Conservation (phyloP, 64 coral and sea anemone genomes). For the Montipora capricornis region DNA sequence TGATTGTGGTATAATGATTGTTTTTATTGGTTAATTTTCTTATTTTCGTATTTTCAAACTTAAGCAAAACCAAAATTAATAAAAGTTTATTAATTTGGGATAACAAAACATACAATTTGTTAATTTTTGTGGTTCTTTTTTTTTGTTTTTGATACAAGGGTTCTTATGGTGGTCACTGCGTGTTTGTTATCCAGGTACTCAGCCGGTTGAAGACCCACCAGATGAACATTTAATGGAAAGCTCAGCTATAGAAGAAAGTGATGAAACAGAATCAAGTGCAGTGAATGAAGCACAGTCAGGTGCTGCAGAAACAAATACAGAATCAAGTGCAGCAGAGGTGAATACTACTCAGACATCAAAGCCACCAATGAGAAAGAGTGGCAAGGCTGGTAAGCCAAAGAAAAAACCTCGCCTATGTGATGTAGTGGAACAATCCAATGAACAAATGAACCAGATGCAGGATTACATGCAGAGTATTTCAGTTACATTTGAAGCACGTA, state of each 20-base stretch:
- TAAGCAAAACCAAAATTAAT: too few species aligned
- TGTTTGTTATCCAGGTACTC: background rate
- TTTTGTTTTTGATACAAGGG: too few species aligned
- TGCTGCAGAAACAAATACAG: background rate
- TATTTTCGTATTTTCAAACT: too few species aligned
- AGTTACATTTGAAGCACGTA: slow-evolving; percentile 1
- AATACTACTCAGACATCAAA: slow-evolving; percentile 39
- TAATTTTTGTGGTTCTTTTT: too few species aligned
- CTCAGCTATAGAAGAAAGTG: background rate
- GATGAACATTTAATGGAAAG: background rate
- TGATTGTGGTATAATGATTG: too few species aligned
- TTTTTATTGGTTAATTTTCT: too few species aligned
- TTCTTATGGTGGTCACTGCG: background rate
- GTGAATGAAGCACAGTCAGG: background rate
- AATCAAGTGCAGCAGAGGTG: slow-evolving; percentile 31
- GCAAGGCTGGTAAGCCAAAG: background rate
- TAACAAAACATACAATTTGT: too few species aligned
- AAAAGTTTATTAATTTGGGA: too few species aligned
- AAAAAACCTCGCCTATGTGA: background rate
- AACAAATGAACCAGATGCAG: slow-evolving; percentile 40
- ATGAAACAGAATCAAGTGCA: slow-evolving; percentile 32
- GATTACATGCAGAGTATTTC: background rate
- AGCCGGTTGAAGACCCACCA: slow-evolving; percentile 7
- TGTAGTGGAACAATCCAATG: slow-evolving; percentile 56
- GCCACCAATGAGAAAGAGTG: background rate